Evolutionary conservation across 92 coral and sea anemone genomes (phyloP), one percentile per base, ranked within the genome.

Genomic region (Phenganax marumi): DNA sequence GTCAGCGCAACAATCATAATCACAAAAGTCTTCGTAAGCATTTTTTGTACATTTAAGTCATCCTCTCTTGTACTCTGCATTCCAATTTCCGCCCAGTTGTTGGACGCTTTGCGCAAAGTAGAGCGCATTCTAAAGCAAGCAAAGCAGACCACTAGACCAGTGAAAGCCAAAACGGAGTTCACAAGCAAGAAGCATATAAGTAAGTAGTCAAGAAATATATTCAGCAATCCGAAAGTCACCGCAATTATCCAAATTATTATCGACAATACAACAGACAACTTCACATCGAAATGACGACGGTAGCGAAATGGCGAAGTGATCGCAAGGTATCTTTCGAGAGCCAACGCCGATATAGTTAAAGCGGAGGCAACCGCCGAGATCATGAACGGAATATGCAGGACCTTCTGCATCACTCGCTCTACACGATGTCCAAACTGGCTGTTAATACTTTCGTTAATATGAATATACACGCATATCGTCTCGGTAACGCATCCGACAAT

Each of bases 351-450:
- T 48, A 90, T 86, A 60, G 93, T 91, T 50, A 88, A 84, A 66
- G 87, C 76, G 1, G 97, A 91, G 14, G 97, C 97, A 51, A 88
- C 56, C 19, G 87, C 90, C 17, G 93, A 75, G 55, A 91, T 84
- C 56, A 91, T 90, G 68, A 87, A 91, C 12, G 86, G 73, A 64
- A 90, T 85, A 72, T 92, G 88, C 8, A 83, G 83, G 22, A 92
- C 52, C 90, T 90, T 86, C 21, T 58, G 65, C 50, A 87, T 70
- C 23, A 50, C 72, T 17, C 68, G 85, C 43, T 82, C 58, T 16
- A 85, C 91, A 39, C 86, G 81, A 7, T 68, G 48, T 3, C 65
- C 66, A 23, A 58, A 58, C 21, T 58, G 19, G 22, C 22, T 58
- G 21, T 58, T 19, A 70, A 71, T 55, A 33, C 90, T 88, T 68